A percentile compares a stretch with the other conserved stretches of the same genome.
Conservation (phyloP, 2,113 vertebrate genomes). For the Meriones unguiculatus region DNA sequence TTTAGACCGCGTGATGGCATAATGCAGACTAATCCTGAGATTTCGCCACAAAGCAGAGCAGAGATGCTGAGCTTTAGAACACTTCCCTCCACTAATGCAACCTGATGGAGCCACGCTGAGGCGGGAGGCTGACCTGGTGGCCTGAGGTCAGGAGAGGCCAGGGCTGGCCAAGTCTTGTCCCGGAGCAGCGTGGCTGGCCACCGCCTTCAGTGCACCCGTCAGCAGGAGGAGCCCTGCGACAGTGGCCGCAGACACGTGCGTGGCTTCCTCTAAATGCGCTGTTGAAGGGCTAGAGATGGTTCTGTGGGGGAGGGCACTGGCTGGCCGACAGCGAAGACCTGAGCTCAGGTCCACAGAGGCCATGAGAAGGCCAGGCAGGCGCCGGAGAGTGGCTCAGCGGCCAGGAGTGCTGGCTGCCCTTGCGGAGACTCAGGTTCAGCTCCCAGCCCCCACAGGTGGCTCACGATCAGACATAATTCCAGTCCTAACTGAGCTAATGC, state of each 20-base stretch:
- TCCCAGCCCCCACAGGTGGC: background rate
- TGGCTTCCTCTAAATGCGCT: background rate
- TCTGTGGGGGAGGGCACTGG: background rate
- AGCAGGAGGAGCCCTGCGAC: background rate
- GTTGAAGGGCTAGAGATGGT: too few species aligned
- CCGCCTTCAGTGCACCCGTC: background rate
- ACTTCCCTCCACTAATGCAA: background rate
- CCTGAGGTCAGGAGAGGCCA: background rate
- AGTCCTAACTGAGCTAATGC: background rate
- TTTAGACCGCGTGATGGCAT: constrained; percentile 27
- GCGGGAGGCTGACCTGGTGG: too few species aligned
- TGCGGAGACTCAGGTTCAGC: background rate
- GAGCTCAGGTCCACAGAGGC: background rate
- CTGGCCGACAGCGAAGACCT: background rate
- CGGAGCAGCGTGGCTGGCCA: background rate
- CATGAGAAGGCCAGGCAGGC: too few species aligned
- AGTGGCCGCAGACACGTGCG: background rate
- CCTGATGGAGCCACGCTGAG: too few species aligned
- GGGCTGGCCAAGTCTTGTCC: background rate
- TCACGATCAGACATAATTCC: background rate
- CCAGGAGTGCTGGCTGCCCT: background rate
- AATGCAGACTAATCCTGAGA: constrained; percentile 48
- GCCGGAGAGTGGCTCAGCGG: background rate
- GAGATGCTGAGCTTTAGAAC: background rate
- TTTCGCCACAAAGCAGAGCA: constrained; percentile 24